Evolutionary conservation across 2,888 invertebrate species (phyloP).

Genomic region (Venusia cambrica): DNA sequence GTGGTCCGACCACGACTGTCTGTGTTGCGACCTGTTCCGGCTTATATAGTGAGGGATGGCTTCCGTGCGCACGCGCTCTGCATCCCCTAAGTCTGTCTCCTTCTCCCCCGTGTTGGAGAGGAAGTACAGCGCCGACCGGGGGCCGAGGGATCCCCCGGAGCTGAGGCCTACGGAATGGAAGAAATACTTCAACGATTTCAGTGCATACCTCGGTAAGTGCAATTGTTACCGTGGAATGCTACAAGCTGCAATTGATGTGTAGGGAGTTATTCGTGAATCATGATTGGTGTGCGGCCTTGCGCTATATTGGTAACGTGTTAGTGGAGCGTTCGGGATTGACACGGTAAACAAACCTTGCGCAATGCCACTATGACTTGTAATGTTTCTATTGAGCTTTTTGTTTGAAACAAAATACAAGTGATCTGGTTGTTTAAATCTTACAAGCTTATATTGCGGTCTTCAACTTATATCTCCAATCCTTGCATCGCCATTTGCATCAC

Average conservation of each 20-base stretch:
- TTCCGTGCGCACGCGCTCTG: constrained; percentile 83
- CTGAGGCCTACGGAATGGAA: constrained; percentile 67
- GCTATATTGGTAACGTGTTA: constrained; percentile 73
- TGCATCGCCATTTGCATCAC: too few relatives aligned
- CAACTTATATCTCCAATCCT: too few relatives aligned
- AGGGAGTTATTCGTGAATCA: constrained; percentile 55
- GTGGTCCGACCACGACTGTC: constrained; percentile 74
- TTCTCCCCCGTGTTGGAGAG: constrained; percentile 83
- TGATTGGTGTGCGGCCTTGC: constrained; percentile 65
- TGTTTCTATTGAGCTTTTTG: constrained; percentile 31
- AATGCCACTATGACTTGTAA: constrained; percentile 54
- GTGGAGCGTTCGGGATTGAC: constrained; percentile 62
- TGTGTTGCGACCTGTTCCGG: constrained; percentile 47
- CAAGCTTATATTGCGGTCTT: too few relatives aligned
- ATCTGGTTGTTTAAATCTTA: neutral
- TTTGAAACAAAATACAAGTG: constrained; percentile 21
- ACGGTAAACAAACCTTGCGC: constrained; percentile 70
- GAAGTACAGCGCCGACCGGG: constrained; percentile 74
- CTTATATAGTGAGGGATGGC: constrained; percentile 80
- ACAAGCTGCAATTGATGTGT: constrained; percentile 27
- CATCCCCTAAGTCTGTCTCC: constrained; percentile 84
- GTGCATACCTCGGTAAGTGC: constrained; percentile 76
- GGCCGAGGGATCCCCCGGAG: constrained; percentile 58
- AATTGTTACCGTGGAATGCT: constrained; percentile 26
- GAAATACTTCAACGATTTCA: constrained; percentile 75